These are phyloP conservation scores for Aleiodes alternator DNA, from an alignment of 2,888 invertebrate genomes.

Conservation along the genomic window DNA sequence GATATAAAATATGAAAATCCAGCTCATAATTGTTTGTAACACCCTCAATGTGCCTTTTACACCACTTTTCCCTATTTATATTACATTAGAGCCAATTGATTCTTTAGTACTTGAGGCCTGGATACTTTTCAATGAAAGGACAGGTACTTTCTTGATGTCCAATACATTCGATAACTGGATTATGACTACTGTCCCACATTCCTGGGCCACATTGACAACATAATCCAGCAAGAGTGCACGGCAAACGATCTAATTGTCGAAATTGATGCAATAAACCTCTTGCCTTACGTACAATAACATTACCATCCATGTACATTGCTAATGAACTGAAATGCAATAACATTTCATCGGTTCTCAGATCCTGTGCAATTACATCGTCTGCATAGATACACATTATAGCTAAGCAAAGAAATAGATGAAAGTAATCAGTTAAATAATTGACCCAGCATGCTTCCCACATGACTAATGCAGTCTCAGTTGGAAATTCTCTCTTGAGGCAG, in stretches of 20 bases:
- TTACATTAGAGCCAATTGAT: background rate
- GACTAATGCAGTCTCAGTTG: constrained; percentile 89
- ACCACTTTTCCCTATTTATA: too few species aligned
- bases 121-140: constrained; percentile 69
- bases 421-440: constrained; percentile 96
- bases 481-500: constrained; percentile 95
- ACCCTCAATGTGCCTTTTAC: too few species aligned
- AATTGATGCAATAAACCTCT: constrained; percentile 94
- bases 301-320: constrained; percentile 98
- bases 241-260: constrained; percentile 89
- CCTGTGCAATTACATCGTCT: constrained; percentile 94
- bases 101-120: constrained; percentile 53
- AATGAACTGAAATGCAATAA: constrained; percentile 95
- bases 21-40: too few species aligned
- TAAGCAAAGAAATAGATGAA: constrained; percentile 95
- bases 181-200: constrained; percentile 95
- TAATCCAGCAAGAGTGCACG: constrained; percentile 91
- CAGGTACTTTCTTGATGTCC: constrained; percentile 82
- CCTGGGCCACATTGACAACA: constrained; percentile 94
- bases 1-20: too few species aligned
- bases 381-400: constrained; percentile 95
- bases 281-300: constrained; percentile 92
- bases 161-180: constrained; percentile 90
- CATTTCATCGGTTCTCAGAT: constrained; percentile 95
- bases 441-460: constrained; percentile 99